Percentiles rank a stretch among this genome's conserved stretches.
These are phyloP conservation scores for Wiebesia pumilae DNA, from an alignment of 1,140 invertebrate genomes.

Conservation along the genomic window DNA sequence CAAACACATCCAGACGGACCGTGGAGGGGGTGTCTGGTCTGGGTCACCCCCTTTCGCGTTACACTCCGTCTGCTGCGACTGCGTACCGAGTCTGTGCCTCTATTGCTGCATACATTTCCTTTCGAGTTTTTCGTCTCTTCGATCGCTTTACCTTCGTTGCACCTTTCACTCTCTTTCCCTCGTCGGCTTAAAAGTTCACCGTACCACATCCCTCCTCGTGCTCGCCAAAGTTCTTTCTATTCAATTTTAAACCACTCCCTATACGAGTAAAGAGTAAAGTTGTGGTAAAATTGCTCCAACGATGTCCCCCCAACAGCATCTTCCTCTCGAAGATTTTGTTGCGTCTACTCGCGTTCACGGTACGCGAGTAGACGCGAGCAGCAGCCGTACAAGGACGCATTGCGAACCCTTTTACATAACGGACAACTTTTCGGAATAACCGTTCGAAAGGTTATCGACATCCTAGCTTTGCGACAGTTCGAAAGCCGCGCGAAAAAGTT, in stretches of 20 bases:
- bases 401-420: no score
- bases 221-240: background rate
- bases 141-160: background rate
- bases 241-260: background rate
- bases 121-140: constrained; percentile 22
- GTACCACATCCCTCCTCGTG: background rate
- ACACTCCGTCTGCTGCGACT: constrained; percentile 55
- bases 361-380: no score
- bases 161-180: background rate
- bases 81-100: constrained; percentile 55
- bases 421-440: background rate
- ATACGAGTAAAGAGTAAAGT: no score
- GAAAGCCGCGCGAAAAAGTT: no score
- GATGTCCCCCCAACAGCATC: no score
- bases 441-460: no score
- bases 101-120: constrained; percentile 55
- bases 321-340: no score
- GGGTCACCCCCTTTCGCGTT: constrained; percentile 70
- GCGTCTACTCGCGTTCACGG: no score
- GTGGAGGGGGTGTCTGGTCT: constrained; percentile 72
- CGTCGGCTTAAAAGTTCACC: background rate
- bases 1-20: background rate
- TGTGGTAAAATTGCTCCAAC: no score
- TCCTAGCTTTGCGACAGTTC: no score
- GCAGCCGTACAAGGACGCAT: no score